Base-by-base conservation (phyloP, 2,888 invertebrate species). In the Leucophenga montana region DNA sequence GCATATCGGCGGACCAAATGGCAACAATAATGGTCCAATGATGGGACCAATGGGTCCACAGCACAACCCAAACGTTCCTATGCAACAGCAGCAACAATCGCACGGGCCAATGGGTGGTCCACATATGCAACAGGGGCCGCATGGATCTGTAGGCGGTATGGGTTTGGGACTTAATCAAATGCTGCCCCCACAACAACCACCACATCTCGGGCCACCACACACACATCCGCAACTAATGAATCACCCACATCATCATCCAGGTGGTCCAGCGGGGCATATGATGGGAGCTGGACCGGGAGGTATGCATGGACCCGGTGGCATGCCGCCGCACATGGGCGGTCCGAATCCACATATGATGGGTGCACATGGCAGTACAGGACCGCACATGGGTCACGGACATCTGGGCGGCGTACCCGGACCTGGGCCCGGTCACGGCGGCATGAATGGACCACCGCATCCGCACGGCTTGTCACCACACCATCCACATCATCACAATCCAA, bases 41-140 rank as follows among this genome's bases (percentile, higher is more conserved):
- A 80, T 81, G 76, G 72, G 80, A 72, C 83, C 83, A 62, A 81
- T 82, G 78, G 85, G 85, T 68, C 86, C 85, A 76, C 86, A 83
- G 78, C 87, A 89, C 88, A 88, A 88, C 80, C 88, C 88, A 75
- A 88, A 88, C 85, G 88, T 88, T 88, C 88, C 88, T 88, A 88
- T 88, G 86, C 86, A 85, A 75, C 86, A 84, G 56, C 73, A 74
- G 62, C 71, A 77, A 13, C 73, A 90, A 88, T 18, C 59, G 16
- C 59, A 61, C 18, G 84, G 78, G 65, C 83, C 78, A 5, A 80
- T 74, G 72, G 90, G 90, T 89, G 90, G 90, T 89, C 70, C 22
- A n/a, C 46, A 75, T 9, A 79, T 81, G 68, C 84, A 85, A 85
- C 80, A 81, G 50, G 82, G 82, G 1, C 81, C 83, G 20, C 78